Percentiles rank a stretch among this genome's conserved stretches.
Conservation (phyloP, 2,113 vertebrate genomes). For the Microtus oregoni region DNA sequence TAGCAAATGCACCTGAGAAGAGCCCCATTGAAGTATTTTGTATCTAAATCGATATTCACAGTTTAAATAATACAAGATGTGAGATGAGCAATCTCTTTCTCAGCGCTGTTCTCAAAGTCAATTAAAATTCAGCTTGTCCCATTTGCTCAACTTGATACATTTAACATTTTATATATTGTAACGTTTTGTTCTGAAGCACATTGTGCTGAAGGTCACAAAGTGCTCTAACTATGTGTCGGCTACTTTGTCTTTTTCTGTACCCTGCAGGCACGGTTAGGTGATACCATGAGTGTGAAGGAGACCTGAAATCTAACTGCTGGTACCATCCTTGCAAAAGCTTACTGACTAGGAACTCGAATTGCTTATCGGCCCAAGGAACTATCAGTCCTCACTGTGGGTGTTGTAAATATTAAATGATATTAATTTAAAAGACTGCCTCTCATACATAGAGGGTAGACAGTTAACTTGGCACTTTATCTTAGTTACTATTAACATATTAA, state of each 20-base stretch:
- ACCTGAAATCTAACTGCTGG: neutral
- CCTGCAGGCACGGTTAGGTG: neutral
- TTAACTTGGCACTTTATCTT: neutral
- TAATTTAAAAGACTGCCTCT: neutral
- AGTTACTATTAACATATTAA: neutral
- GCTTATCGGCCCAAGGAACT: neutral
- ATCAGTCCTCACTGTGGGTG: neutral
- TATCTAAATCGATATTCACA: neutral
- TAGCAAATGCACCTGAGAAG: neutral
- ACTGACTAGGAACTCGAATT: neutral
- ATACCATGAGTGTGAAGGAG: neutral
- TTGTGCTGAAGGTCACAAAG: neutral
- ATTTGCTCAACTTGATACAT: neutral
- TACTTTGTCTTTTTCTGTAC: neutral
- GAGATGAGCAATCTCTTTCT: neutral
- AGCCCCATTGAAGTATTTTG: neutral
- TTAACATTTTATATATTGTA: neutral
- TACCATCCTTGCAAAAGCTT: neutral
- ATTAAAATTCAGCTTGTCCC: neutral
- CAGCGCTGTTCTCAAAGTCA: neutral
- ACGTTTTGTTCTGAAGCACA: neutral
- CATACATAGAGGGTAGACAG: neutral
- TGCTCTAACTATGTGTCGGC: neutral
- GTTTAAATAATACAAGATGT: constrained; percentile 15
- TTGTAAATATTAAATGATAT: neutral